A percentile compares a stretch with the other conserved stretches of the same genome.
Evolutionary conservation across 2,113 vertebrate genomes (phyloP).

Genomic region (Protomyctophum bolini): DNA sequence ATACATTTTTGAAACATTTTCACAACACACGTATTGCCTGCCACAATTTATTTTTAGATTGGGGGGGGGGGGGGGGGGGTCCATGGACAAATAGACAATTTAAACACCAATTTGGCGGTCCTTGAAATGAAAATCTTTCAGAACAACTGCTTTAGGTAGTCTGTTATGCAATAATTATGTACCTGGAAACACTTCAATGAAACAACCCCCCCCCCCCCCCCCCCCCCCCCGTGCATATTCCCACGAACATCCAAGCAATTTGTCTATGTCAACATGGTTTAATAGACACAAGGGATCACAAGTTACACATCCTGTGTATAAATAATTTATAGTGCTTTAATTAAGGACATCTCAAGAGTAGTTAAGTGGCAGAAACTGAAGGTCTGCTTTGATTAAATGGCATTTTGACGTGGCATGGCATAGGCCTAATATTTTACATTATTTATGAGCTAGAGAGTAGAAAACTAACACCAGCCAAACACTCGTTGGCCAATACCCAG

Average conservation of each 20-base stretch:
- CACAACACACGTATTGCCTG: too few species aligned
- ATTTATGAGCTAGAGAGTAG: conserved; percentile 20
- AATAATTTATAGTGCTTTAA: neutral
- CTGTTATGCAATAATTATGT: neutral
- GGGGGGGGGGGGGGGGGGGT: too few species aligned
- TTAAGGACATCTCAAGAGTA: conserved; percentile 9
- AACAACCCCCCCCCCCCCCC: neutral
- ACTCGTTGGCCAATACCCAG: too few species aligned
- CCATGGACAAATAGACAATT: too few species aligned
- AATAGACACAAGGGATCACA: neutral
- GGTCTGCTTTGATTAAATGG: conserved; percentile 12
- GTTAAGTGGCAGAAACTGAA: neutral
- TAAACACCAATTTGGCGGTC: too few species aligned
- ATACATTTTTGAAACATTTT: too few species aligned
- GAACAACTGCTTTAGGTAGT: neutral
- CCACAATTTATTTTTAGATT: too few species aligned
- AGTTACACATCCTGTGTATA: neutral
- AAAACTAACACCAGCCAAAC: too few species aligned
- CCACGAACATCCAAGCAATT: neutral
- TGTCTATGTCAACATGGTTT: neutral
- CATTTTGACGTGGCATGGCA: too few species aligned
- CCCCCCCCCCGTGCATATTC: neutral
- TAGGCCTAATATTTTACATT: conserved; percentile 3
- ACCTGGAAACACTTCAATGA: neutral
- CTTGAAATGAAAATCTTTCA: too few species aligned